Conservation (phyloP, 2,888 invertebrate genomes). For the Chaitophorus viminalis region DNA sequence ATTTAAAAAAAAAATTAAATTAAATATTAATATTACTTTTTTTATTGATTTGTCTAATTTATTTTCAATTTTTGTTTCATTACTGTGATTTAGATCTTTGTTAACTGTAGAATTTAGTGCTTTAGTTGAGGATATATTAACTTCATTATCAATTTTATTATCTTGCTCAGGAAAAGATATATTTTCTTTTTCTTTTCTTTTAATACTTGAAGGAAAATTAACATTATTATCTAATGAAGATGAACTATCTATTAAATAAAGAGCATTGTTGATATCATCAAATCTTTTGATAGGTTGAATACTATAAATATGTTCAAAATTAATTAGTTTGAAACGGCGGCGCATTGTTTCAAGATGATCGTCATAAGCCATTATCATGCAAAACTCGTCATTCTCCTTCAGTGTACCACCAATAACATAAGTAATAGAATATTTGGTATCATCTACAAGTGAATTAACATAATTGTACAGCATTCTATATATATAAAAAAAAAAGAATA, state of each 20-base stretch:
- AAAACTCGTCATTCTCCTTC: constrained; percentile 47
- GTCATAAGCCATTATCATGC: constrained; percentile 33
- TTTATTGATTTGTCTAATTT: constrained; percentile 1
- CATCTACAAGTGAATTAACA: not conserved
- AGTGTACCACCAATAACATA: constrained; percentile 43
- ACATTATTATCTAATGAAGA: not conserved
- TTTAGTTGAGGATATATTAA: constrained; percentile 6
- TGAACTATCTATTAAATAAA: constrained; percentile 24
- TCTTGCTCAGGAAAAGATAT: not conserved
- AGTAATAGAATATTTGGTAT: constrained; percentile 43
- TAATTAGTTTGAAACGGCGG: constrained; percentile 40
- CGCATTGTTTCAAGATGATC: constrained; percentile 49
- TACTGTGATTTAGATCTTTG: constrained; percentile 15
- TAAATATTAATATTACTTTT: constrained; percentile 30
- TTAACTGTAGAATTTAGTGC: not conserved
- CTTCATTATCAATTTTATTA: not conserved
- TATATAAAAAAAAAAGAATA: not conserved
- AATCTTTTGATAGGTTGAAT: constrained; percentile 52
- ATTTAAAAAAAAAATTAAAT: not conserved
- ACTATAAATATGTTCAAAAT: constrained; percentile 58
- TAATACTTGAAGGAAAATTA: constrained; percentile 42
- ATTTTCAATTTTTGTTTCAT: not conserved
- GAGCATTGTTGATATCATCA: constrained; percentile 39
- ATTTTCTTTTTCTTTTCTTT: constrained; percentile 29
- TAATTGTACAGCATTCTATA: constrained; percentile 40